phyloP scores from a whole-genome alignment of 2,113 vertebrate genomes.

The Oryzias celebensis region DNA sequence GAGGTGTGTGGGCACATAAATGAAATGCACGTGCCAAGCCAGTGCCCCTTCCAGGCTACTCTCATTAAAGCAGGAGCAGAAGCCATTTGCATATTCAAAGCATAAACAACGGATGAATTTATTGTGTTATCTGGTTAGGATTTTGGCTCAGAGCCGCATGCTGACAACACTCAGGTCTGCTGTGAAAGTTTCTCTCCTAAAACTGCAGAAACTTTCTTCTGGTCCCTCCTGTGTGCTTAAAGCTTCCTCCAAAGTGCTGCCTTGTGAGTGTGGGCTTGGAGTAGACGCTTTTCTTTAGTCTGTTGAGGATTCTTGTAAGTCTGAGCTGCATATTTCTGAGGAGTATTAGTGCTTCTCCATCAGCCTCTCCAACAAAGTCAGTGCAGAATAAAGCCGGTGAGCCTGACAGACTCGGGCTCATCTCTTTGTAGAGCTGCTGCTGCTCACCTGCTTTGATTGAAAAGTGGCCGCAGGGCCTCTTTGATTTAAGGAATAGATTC shows the following conservation, averaged over 20 bases:
- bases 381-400: slow-evolving; percentile 21
- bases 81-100: slow-evolving; percentile 9
- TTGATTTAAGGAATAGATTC: slow-evolving; percentile 22
- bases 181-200: too few species aligned
- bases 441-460: slow-evolving; percentile 31
- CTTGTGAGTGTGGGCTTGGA: too few species aligned
- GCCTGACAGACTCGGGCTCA: slow-evolving; percentile 19
- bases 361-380: slow-evolving; percentile 45
- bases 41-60: slow-evolving; percentile 2
- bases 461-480: slow-evolving; percentile 7
- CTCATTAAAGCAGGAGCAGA: slow-evolving; percentile 15
- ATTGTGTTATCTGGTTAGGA: slow-evolving; percentile 1
- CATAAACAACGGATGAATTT: not conserved
- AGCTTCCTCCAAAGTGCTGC: too few species aligned
- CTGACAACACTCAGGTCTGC: too few species aligned
- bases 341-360: slow-evolving; percentile 45
- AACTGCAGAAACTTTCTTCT: too few species aligned
- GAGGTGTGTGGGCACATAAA: slow-evolving; percentile 5
- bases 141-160: not conserved
- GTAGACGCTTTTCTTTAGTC: slow-evolving; percentile 21
- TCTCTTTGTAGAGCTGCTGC: slow-evolving; percentile 23
- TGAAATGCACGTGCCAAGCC: not conserved
- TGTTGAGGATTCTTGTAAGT: slow-evolving; percentile 48
- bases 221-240: too few species aligned
- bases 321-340: slow-evolving; percentile 46